A percentile compares a stretch with the other conserved stretches of the same genome.
phyloP scores from a whole-genome alignment of 92 coral and sea anemone species.

The Plumapathes pennacea region DNA sequence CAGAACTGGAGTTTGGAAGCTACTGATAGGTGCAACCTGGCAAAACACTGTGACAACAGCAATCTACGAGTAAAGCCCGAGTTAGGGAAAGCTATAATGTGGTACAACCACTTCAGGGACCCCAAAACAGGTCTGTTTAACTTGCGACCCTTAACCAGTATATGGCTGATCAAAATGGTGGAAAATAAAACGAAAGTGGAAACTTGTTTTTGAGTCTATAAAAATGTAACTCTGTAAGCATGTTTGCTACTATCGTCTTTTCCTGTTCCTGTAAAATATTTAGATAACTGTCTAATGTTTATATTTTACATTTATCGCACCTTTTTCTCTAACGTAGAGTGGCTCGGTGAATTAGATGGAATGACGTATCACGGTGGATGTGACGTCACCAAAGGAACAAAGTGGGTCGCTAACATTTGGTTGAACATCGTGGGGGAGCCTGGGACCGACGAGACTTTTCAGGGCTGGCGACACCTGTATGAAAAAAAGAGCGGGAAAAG shows the following conservation, averaged over 20 bases:
- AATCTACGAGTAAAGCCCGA: constrained; percentile 52
- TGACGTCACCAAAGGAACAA: constrained; percentile 77
- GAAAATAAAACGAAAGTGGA: too few species aligned
- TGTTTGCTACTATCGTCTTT: too few species aligned
- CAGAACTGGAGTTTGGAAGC: constrained; percentile 35
- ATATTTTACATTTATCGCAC: background rate
- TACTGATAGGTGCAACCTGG: constrained; percentile 57
- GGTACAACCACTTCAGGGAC: constrained; percentile 64
- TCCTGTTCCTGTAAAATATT: too few species aligned
- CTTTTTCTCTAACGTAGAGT: constrained; percentile 47
- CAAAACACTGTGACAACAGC: constrained; percentile 52
- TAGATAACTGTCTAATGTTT: background rate
- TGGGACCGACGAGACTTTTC: constrained; percentile 65
- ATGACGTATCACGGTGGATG: constrained; percentile 96
- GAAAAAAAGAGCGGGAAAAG: constrained; percentile 4
- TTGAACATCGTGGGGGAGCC: constrained; percentile 61
- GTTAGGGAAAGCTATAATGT: constrained; percentile 64
- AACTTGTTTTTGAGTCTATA: too few species aligned
- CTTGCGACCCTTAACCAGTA: background rate
- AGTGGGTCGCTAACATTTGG: constrained; percentile 97
- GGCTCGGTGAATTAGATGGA: constrained; percentile 78
- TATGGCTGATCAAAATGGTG: background rate
- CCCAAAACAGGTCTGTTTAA: constrained; percentile 37
- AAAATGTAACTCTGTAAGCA: too few species aligned
- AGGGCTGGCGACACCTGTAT: constrained; percentile 69